Conservation (phyloP, 2,113 vertebrate genomes). For the Picathartes gymnocephalus region DNA sequence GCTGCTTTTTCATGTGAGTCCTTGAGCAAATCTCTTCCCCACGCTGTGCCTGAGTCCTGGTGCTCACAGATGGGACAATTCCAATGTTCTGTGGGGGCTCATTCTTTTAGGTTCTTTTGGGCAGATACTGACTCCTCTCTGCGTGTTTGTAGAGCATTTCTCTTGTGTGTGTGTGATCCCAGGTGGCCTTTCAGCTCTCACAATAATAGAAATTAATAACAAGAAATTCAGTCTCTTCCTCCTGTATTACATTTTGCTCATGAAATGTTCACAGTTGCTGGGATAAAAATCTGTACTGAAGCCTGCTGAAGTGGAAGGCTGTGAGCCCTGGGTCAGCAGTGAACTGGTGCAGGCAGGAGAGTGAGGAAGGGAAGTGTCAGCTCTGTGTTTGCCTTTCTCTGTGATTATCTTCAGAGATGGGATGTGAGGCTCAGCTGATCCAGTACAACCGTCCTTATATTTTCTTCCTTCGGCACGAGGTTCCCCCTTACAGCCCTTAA, state of each 20-base stretch:
- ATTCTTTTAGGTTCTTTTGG: not conserved
- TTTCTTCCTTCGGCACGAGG: not conserved
- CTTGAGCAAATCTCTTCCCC: not conserved
- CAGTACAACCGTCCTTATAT: not conserved
- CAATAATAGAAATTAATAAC: not conserved
- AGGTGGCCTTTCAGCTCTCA: not conserved
- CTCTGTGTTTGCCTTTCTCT: not conserved
- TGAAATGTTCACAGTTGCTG: not conserved
- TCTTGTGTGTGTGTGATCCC: not conserved
- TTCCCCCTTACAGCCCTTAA: not conserved
- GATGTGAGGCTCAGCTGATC: not conserved
- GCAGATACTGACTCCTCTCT: not conserved
- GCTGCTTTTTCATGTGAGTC: not conserved
- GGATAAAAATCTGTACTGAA: not conserved
- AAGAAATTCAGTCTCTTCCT: not conserved
- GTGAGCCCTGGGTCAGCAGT: not conserved
- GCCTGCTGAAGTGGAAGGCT: not conserved
- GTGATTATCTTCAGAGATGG: not conserved
- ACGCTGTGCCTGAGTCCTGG: not conserved
- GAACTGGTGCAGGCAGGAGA: not conserved
- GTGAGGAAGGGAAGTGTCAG: not conserved
- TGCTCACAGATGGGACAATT: not conserved
- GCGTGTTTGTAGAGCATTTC: not conserved
- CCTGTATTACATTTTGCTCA: not conserved
- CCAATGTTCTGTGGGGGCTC: not conserved